These are phyloP conservation scores for Eilema sororculum DNA, from an alignment of 2,888 invertebrate species.

Conservation along the genomic window DNA sequence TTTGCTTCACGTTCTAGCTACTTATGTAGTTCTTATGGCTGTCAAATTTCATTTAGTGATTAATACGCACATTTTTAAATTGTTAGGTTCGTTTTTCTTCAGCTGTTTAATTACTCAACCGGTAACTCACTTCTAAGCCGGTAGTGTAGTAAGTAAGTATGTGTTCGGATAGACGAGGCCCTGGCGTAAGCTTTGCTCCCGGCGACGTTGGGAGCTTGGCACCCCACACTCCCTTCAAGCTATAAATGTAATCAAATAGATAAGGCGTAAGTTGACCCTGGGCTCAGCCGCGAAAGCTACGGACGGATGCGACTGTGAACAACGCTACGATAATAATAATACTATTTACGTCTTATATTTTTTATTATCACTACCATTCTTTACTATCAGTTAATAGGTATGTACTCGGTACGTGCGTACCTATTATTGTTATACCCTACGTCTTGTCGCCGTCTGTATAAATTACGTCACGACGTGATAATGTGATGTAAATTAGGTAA, in stretches of 20 bases:
- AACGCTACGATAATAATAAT: conserved; percentile 6
- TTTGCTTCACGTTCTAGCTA: no score
- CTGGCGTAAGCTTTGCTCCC: not conserved
- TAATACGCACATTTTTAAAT: no score
- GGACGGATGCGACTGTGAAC: not conserved
- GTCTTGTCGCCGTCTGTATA: conserved; percentile 13
- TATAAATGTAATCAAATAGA: not conserved
- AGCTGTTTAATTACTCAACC: no score
- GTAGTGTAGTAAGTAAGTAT: no score
- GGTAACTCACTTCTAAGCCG: no score
- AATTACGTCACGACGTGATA: conserved; percentile 25
- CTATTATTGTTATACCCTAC: conserved; percentile 9
- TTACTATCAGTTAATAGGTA: conserved; percentile 22
- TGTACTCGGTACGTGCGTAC: not conserved
- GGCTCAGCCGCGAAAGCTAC: not conserved
- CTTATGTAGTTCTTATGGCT: no score
- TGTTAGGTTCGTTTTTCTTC: no score
- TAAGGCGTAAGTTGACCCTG: not conserved
- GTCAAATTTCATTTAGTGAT: no score
- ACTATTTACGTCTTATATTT: conserved; percentile 24
- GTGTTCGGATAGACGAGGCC: no score
- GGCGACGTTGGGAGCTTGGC: no score
- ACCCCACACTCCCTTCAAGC: no score
- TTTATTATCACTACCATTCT: conserved; percentile 16
- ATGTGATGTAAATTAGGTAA: conserved; percentile 35